These are phyloP conservation scores for Clarias laeviceps DNA, from an alignment of 2,797 vertebrate genomes.

Conservation along the genomic window DNA sequence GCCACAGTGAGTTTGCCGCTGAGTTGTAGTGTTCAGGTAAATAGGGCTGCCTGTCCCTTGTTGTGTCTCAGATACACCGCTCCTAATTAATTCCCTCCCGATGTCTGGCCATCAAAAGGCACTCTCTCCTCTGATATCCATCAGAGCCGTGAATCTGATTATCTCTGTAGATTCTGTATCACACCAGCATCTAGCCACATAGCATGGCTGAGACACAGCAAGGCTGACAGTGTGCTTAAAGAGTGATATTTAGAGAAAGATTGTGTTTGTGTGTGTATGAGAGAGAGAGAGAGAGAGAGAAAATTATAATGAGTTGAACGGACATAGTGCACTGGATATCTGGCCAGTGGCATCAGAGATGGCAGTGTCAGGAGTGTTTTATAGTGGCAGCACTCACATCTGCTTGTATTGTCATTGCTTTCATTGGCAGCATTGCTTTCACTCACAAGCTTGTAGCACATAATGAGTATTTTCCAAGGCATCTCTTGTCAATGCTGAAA, in stretches of 20 bases:
- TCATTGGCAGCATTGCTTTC: slow-evolving; percentile 7
- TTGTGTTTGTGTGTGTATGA: slow-evolving; percentile 9
- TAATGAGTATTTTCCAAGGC: slow-evolving; percentile 12
- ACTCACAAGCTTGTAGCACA: neutral
- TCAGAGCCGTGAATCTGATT: slow-evolving; percentile 71
- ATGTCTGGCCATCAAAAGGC: slow-evolving; percentile 65
- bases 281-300: too few relatives aligned
- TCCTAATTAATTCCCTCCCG: slow-evolving; percentile 73
- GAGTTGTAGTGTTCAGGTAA: slow-evolving; percentile 69
- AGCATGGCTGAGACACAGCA: slow-evolving; percentile 57
- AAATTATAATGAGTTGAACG: neutral
- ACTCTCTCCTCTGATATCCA: slow-evolving; percentile 69
- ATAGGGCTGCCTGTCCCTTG: slow-evolving; percentile 62
- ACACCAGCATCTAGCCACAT: slow-evolving; percentile 69
- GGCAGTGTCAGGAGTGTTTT: neutral
- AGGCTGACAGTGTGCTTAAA: slow-evolving; percentile 1
- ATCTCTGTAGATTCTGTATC: slow-evolving; percentile 70
- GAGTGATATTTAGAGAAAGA: slow-evolving; percentile 13
- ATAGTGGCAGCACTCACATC: neutral
- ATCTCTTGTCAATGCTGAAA: neutral
- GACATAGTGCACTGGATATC: neutral
- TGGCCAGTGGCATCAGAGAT: neutral
- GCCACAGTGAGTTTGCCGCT: slow-evolving; percentile 57
- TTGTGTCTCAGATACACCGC: slow-evolving; percentile 52
- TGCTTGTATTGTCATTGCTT: slow-evolving; percentile 6